Evolutionary conservation across 2,113 vertebrate species (phyloP), one percentile per base, ranked within the genome.

Genomic region (Bambusicola thoracicus): DNA sequence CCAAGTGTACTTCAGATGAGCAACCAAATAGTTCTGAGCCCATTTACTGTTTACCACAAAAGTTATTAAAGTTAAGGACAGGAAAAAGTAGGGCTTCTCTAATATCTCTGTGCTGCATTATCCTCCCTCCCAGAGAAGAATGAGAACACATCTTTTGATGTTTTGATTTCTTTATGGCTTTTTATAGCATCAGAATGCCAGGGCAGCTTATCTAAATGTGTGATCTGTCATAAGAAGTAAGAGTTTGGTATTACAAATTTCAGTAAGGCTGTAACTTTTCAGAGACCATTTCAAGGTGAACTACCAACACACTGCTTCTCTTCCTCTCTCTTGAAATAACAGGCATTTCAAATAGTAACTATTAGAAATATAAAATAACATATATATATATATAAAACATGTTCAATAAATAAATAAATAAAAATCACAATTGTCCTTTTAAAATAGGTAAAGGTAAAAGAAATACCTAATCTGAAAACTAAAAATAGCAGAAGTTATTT

Each of bases 401-500:
- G n/a, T n/a, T n/a, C n/a, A 84, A 74, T 40, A 55, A 25, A 56
- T 32, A 56, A 56, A 53, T 53, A 56, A 32, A 32, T 32, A 0
- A 2, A n/a, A 5, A 18, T 58, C 6, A 8, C 19, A 63, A 34
- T 2, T 84, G 93, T 32, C 93, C 93, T 96, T 96, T 81, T 46
- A 81, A 94, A 92, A 81, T 86, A 92, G 96, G 85, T 90, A 74
- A 90, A 91, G 85, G 70, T 79, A 85, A 74, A 80, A 88, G 80
- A 85, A 95, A 75, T 25, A 90, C 30, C 77, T 94, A 62, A 63
- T 55, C 85, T 83, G 41, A 30, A 65, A 93, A 86, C 43, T 74
- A 84, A 92, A 88, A 90, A 78, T 86, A 96, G 69, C 43, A 17
- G 1, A 8, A 86, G 11, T 55, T 40, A 87, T 86, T 95, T 55